Percentiles rank a stretch among this genome's conserved stretches.
These are phyloP conservation scores for Podargus strigoides DNA, from an alignment of 2,797 vertebrate genomes.

Conservation along the genomic window DNA sequence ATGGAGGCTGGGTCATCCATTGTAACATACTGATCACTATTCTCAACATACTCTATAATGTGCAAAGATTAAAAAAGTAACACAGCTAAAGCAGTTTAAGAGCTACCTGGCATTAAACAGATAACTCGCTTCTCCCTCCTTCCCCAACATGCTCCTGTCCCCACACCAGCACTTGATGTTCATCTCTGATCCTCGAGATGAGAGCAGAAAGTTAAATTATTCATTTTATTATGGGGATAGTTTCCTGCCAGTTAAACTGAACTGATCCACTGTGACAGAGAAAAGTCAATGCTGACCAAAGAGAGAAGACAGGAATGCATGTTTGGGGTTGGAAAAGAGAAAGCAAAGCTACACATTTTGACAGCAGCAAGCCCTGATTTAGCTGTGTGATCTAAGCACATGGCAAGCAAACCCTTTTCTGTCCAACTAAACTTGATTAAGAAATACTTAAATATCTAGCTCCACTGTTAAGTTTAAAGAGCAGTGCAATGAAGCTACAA, in stretches of 20 bases:
- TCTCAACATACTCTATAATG: not conserved
- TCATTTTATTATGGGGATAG: not conserved
- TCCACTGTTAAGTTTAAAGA: not conserved
- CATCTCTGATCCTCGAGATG: not conserved
- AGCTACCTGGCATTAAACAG: not conserved
- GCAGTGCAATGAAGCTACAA: not conserved
- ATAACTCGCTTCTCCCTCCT: not conserved
- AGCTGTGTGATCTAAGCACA: not conserved
- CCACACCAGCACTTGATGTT: not conserved
- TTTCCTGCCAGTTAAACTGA: not conserved
- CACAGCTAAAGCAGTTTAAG: not conserved
- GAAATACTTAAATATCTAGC: not conserved
- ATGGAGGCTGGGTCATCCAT: not conserved
- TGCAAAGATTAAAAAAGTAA: too few relatives aligned
- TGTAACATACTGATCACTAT: not conserved
- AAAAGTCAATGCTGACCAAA: not conserved
- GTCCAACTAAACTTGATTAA: not conserved
- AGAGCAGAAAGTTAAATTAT: not conserved
- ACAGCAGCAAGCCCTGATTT: not conserved
- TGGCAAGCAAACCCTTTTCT: not conserved
- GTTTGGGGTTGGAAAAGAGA: not conserved
- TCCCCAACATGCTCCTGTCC: not conserved
- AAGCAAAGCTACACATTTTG: not conserved
- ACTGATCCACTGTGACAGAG: not conserved
- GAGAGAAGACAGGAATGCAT: not conserved